Conservation (phyloP, 2,797 vertebrate species). For the Sebastes hubbsi region DNA sequence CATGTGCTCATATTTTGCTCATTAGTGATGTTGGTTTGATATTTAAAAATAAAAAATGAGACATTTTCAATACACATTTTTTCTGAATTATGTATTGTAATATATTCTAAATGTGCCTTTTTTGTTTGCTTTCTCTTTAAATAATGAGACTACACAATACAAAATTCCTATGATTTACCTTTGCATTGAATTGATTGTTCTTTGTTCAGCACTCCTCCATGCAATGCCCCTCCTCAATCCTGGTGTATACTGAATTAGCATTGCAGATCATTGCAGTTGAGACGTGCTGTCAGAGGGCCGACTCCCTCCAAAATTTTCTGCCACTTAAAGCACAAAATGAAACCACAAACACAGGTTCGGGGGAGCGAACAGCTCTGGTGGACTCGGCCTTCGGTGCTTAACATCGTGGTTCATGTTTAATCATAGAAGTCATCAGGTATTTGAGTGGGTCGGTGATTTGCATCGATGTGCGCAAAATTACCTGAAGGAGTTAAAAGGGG, state of each 20-base stretch:
- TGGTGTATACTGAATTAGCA: conserved; percentile 52
- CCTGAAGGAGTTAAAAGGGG: conserved; percentile 34
- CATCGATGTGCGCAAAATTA: conserved; percentile 21
- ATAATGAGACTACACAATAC: neutral
- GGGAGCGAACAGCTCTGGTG: conserved; percentile 18
- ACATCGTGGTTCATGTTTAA: conserved; percentile 57
- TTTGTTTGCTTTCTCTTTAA: neutral
- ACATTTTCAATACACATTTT: neutral
- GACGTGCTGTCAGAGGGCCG: conserved; percentile 7
- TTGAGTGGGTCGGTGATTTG: conserved; percentile 25
- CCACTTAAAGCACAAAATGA: conserved; percentile 50
- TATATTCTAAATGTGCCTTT: neutral
- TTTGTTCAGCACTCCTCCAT: conserved; percentile 33
- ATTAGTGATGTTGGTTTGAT: neutral
- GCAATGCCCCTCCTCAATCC: neutral
- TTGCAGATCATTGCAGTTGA: conserved; percentile 68
- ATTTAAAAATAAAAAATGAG: neutral
- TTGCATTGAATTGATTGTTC: conserved; percentile 27
- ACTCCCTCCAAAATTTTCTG: conserved; percentile 33
- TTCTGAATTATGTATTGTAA: neutral
- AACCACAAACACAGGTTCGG: conserved; percentile 10
- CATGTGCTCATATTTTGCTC: neutral
- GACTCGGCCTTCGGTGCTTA: conserved; percentile 16
- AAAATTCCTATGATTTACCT: neutral
- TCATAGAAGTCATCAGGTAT: conserved; percentile 19